These are phyloP conservation scores for Sinocyclocheilus maitianheensis DNA, from an alignment of 2,113 vertebrate genomes.

Conservation along the genomic window DNA sequence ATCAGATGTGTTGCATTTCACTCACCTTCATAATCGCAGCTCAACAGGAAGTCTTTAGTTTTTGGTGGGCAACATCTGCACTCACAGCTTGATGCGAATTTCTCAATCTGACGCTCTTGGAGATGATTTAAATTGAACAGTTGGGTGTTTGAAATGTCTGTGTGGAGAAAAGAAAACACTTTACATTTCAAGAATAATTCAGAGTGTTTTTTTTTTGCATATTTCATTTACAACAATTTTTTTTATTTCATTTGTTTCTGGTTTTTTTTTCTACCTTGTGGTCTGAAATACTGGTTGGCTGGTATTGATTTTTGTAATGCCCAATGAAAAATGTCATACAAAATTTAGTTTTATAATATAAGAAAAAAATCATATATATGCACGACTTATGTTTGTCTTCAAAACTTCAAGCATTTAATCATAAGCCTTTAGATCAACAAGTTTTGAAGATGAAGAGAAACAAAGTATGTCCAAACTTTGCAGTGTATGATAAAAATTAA, in stretches of 20 bases:
- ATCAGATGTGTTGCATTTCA: not conserved
- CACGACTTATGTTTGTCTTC: too few species aligned
- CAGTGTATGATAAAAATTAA: not conserved
- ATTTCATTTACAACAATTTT: not conserved
- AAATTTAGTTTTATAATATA: too few species aligned
- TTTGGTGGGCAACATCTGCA: slow-evolving; percentile 31
- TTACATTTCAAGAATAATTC: not conserved
- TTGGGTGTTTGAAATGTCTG: slow-evolving; percentile 13
- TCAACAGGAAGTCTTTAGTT: not conserved
- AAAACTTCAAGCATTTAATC: too few species aligned
- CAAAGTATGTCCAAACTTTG: too few species aligned
- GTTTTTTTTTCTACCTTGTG: too few species aligned
- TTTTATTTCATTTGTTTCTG: not conserved
- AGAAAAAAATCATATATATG: too few species aligned
- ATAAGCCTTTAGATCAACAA: too few species aligned
- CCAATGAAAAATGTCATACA: not conserved
- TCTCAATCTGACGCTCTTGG: not conserved
- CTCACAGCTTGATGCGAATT: slow-evolving; percentile 14
- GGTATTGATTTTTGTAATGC: not conserved
- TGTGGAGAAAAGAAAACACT: not conserved
- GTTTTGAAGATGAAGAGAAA: too few species aligned
- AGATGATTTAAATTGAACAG: slow-evolving; percentile 23
- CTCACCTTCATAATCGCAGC: slow-evolving; percentile 26
- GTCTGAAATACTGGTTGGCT: not conserved
- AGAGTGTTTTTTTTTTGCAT: not conserved